Evolutionary conservation across 2,797 vertebrate genomes (phyloP), one percentile per base, ranked within the genome.

Genomic region (Margarornis squamiger): DNA sequence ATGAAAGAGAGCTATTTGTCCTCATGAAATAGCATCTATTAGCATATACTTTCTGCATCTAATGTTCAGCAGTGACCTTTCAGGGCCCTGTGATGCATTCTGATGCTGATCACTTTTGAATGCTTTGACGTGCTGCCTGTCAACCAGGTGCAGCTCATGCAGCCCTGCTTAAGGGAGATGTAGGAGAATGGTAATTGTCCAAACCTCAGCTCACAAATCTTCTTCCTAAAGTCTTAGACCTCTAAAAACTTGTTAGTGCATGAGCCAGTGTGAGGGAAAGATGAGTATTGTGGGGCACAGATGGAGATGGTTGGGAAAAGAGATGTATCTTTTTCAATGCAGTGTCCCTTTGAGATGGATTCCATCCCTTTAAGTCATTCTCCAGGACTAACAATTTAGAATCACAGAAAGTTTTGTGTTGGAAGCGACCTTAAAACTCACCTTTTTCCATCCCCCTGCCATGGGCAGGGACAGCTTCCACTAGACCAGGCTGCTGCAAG

Each of bases 321-420:
- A 57, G 13, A 49, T 3, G 2, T 16, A 10, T 3, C 5, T 57
- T 70, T 79, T 46, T 19, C 39, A 54, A 0, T 14, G n/a, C 1
- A 6, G 2, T 43, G 6, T 10, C 19, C 9, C 10, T n/a, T 39
- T 54, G 43, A 86, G 51, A 36, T 36, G 14, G 36, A 20, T 10
- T 73, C 2, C 4, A 46, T 21, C 24, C 11, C 46, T 62, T 81
- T 86, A 77, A 94, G 59, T n/a, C 4, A 9, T 38, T 88, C 14
- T 43, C n/a, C 9, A 22, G 61, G 27, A 62, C 10, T 49, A 30
- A 45, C 71, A 62, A 46, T 74, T 52, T 41, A 46, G 5, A 52
- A 16, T 32, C 10, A 24, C 8, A 7, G 34, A 72, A 41, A 8
- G 9, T 9, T 16, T 52, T 32, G 34, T 4, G 10, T 32, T 32